A percentile compares a stretch with the other conserved stretches of the same genome.
These are phyloP conservation scores for Trichechus manatus DNA, from an alignment of 2,113 vertebrate species.

Conservation along the genomic window DNA sequence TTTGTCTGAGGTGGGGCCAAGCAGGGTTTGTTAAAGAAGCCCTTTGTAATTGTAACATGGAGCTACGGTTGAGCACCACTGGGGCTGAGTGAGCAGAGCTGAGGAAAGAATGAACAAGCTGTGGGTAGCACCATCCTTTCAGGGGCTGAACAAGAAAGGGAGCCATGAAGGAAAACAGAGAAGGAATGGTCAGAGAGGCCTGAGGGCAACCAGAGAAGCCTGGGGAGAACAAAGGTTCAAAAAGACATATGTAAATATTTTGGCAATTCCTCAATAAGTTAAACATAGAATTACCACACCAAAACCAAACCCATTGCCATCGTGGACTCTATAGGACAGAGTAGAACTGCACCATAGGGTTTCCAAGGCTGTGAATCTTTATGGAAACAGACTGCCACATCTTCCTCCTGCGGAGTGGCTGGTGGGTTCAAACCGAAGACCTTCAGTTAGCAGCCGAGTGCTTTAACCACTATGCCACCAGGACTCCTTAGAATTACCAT, in stretches of 20 bases:
- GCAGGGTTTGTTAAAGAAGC: not conserved
- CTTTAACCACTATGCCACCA: not conserved
- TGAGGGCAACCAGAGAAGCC: not conserved
- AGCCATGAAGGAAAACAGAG: not conserved
- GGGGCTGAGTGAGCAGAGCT: not conserved
- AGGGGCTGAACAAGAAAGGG: not conserved
- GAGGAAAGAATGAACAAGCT: not conserved
- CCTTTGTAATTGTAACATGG: too few species aligned
- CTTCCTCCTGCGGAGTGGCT: not conserved
- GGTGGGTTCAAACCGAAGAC: not conserved
- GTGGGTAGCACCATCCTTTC: not conserved
- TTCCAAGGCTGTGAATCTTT: not conserved
- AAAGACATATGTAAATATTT: not conserved
- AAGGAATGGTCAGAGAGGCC: not conserved
- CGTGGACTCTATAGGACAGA: too few species aligned
- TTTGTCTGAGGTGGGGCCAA: not conserved
- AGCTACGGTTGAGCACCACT: not conserved
- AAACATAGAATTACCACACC: not conserved
- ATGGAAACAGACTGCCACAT: not conserved
- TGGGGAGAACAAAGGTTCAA: not conserved
- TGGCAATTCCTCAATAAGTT: not conserved
- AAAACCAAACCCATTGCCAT: not conserved
- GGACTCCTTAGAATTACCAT: not conserved
- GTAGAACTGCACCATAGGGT: not conserved
- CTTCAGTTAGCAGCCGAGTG: not conserved